A percentile compares a stretch with the other conserved stretches of the same genome.
phyloP scores from a whole-genome alignment of 2,888 invertebrate species.

The Falcaria lacertinaria region DNA sequence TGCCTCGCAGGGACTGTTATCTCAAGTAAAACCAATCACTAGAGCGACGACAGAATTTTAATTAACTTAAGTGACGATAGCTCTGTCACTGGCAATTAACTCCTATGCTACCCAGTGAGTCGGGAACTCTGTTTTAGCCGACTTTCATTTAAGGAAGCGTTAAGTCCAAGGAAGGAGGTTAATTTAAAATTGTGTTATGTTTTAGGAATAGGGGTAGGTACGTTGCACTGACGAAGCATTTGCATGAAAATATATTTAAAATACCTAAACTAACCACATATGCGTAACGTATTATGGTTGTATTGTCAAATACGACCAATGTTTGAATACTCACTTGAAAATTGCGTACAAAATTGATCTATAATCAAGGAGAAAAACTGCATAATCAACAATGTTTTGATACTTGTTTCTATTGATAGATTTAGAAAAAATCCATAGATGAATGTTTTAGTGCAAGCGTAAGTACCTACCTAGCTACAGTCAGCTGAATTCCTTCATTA shows the following conservation, averaged over 20 bases:
- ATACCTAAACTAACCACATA: no score
- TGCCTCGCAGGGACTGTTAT: conserved; percentile 30
- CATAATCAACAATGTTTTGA: not conserved
- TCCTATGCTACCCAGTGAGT: conserved; percentile 22
- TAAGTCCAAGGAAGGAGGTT: no score
- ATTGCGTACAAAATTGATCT: not conserved
- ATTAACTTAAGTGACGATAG: conserved; percentile 40
- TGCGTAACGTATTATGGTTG: no score
- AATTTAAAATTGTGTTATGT: no score
- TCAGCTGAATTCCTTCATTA: no score
- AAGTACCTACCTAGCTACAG: no score
- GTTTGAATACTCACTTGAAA: no score
- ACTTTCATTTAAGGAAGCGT: conserved; percentile 5
- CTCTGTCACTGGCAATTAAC: conserved; percentile 35
- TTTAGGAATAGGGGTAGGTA: no score
- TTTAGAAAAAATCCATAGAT: not conserved
- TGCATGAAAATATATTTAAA: no score
- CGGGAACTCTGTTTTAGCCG: conserved; percentile 10
- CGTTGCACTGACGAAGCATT: no score
- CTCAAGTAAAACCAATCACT: conserved; percentile 42
- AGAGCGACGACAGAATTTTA: conserved; percentile 46
- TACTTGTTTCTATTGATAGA: not conserved
- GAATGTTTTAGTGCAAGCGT: no score
- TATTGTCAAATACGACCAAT: no score
- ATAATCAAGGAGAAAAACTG: not conserved